A percentile compares a stretch with the other conserved stretches of the same genome.
These are phyloP conservation scores for Caprella mutica DNA, from an alignment of 2,888 invertebrate genomes.

Conservation along the genomic window DNA sequence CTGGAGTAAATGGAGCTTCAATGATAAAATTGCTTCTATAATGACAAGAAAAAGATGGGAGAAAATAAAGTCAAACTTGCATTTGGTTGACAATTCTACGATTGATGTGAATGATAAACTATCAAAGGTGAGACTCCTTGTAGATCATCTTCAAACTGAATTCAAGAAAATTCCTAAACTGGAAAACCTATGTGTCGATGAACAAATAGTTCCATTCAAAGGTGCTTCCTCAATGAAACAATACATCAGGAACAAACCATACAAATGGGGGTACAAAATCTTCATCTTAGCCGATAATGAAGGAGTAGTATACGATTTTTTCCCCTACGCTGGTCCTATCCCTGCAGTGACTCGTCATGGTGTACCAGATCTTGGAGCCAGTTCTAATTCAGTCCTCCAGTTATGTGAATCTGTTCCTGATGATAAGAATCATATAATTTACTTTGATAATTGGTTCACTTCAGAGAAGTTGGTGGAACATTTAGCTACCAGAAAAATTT, in stretches of 20 bases:
- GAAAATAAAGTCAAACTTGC: neutral
- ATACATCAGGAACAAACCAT: conserved; percentile 7
- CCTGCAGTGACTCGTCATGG: neutral
- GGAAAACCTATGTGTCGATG: conserved; percentile 7
- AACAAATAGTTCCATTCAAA: conserved; percentile 14
- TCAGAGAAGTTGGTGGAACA: neutral
- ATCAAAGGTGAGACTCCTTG: neutral
- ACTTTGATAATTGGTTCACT: conserved; percentile 21
- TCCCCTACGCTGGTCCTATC: conserved; percentile 1
- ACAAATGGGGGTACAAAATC: neutral
- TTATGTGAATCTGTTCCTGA: conserved; percentile 13
- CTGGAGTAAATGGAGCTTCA: too few relatives aligned
- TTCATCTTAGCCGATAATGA: neutral
- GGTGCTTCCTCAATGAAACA: conserved; percentile 1
- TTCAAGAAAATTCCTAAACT: conserved; percentile 3
- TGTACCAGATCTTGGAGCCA: conserved; percentile 11
- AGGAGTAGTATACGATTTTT: conserved; percentile 1
- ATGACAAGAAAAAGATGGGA: neutral
- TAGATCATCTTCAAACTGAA: neutral
- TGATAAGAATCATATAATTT: conserved; percentile 15
- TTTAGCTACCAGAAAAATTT: conserved; percentile 14
- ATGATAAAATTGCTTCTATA: neutral
- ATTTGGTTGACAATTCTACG: conserved; percentile 7
- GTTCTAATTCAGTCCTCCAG: conserved; percentile 8
- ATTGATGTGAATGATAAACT: conserved; percentile 1